Conservation (phyloP, 2,113 vertebrate species). For the Phodopus roborovskii region DNA sequence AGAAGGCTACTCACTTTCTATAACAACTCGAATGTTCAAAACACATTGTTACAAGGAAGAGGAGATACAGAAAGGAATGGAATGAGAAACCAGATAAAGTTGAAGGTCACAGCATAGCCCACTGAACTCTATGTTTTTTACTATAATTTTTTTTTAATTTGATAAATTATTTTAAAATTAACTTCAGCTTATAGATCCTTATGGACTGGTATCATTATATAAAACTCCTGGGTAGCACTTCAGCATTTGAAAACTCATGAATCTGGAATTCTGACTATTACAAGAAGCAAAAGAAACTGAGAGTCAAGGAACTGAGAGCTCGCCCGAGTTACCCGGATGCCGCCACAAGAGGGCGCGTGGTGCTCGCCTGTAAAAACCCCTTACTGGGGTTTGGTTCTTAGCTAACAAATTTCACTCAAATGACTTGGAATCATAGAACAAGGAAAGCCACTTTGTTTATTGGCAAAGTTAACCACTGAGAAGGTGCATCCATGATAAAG, state of each 20-base stretch:
- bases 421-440: not conserved
- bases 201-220: not conserved
- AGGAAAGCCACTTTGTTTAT: not conserved
- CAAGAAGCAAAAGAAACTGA: constrained; percentile 35
- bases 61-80: not conserved
- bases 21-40: not conserved
- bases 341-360: constrained; percentile 75
- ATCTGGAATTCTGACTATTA: not conserved
- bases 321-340: not conserved
- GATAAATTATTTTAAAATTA: not conserved
- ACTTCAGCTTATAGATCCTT: not conserved
- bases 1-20: not conserved
- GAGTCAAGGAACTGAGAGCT: not conserved
- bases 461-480: not conserved
- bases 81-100: not conserved
- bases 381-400: not conserved
- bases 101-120: not conserved
- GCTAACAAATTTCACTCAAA: not conserved
- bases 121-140: not conserved
- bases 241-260: not conserved
- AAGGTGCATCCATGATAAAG: not conserved
- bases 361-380: constrained; percentile 55
- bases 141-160: not conserved
- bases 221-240: not conserved
- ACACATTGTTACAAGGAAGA: not conserved